Base-by-base conservation (phyloP, 2,797 vertebrate genomes). In the Karalla daura region DNA sequence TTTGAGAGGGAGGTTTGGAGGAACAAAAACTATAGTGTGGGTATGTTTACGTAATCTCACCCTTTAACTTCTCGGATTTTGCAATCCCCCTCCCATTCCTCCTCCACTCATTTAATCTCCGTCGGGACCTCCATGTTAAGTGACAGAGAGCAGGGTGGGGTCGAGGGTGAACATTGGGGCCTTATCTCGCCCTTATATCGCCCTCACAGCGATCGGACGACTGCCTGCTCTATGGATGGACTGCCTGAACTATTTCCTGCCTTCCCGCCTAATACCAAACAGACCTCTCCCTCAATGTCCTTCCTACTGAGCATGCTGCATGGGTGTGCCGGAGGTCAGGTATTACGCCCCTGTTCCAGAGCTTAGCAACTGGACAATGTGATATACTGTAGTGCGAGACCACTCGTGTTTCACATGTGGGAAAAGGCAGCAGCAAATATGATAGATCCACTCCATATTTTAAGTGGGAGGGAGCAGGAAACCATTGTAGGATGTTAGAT, bases 241-340 rank as follows among this genome's bases (percentile, higher is more conserved):
- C 78, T 65, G 76, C 80, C 64, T 52, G 27, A 87, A 88, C 80
- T 77, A 89, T 92, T 95, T 95, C 94, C 93, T 94, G 92, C 91
- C 49, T 88, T 91, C 58, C 90, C 17, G 71, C 81, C 54, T 93
- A 92, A 94, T 87, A 89, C 86, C 86, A 81, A 93, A 89, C 94
- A 94, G 91, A 92, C 85, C 81, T 83, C 73, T 64, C 85, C 75
- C 71, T 82, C 63, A 82, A 27, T 76, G 56, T 74, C 39, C 9
- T 64, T 61, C 75, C 63, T 54, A 35, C 63, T 76, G 21, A 77
- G 65, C 27, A 23, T 20, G 30, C 63, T 72, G 74, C 20, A 45
- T 45, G 66, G 71, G 66, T 70, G 80, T 78, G 78, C 68, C 56
- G 63, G 61, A 81, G 72, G 52, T 50, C 20, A 82, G 41, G 35